phyloP scores from a whole-genome alignment of 2,888 invertebrate genomes.

The Drosophila pegasa region DNA sequence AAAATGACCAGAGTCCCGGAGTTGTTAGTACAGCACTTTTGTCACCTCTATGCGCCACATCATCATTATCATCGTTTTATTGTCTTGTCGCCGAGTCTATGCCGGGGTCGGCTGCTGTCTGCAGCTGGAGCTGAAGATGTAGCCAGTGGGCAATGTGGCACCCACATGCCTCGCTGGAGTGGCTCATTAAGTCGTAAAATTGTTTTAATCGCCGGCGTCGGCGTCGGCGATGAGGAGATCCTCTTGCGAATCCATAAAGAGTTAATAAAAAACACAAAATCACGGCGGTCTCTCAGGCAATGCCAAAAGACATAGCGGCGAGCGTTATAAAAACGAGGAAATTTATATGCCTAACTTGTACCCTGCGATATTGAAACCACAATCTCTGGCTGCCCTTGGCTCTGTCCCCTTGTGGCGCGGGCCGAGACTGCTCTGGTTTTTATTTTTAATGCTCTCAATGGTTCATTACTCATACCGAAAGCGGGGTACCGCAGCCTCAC shows the following conservation, averaged over 20 bases:
- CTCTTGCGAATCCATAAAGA: slow-evolving; percentile 77
- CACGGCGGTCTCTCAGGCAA: slow-evolving; percentile 63
- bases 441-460: slow-evolving; percentile 61
- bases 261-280: slow-evolving; percentile 76
- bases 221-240: slow-evolving; percentile 42
- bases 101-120: slow-evolving; percentile 12
- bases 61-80: slow-evolving; percentile 74
- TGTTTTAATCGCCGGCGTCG: slow-evolving; percentile 68
- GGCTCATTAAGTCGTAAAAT: slow-evolving; percentile 80
- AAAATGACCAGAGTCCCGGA: slow-evolving; percentile 26
- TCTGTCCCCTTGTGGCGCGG: slow-evolving; percentile 15
- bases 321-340: slow-evolving; percentile 66
- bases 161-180: slow-evolving; percentile 72
- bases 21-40: slow-evolving; percentile 70
- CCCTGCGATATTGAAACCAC: slow-evolving; percentile 47
- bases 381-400: slow-evolving; percentile 18
- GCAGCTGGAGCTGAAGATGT: slow-evolving; percentile 10
- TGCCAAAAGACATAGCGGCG: slow-evolving; percentile 32
- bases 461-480: slow-evolving; percentile 56
- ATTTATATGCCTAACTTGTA: slow-evolving; percentile 71
- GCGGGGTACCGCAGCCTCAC: slow-evolving; percentile 14
- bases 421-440: slow-evolving; percentile 55
- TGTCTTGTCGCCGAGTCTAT: slow-evolving; percentile 44
- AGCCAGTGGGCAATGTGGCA: slow-evolving; percentile 70
- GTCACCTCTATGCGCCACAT: slow-evolving; percentile 76